These are phyloP conservation scores for Fratercula arctica DNA, from an alignment of 2,797 vertebrate species.

Conservation along the genomic window DNA sequence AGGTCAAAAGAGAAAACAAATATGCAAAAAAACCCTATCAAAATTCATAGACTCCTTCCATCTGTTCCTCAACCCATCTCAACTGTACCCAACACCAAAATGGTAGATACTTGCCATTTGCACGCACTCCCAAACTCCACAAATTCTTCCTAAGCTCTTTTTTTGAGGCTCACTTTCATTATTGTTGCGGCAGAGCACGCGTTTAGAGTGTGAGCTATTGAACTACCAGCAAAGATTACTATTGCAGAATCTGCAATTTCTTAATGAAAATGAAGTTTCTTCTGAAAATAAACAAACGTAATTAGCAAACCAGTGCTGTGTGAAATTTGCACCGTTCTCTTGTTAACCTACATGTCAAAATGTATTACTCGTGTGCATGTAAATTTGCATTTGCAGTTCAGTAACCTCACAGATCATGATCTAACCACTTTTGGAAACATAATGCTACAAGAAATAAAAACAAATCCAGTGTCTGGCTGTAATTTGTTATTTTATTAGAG, in stretches of 20 bases:
- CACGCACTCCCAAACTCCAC: not conserved
- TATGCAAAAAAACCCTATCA: not conserved
- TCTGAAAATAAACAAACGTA: constrained; percentile 64
- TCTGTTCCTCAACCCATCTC: not conserved
- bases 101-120: not conserved
- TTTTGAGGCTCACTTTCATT: not conserved
- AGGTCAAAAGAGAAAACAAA: constrained; percentile 1
- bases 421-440: constrained; percentile 43
- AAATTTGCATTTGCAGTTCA: constrained; percentile 54
- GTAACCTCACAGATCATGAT: constrained; percentile 51
- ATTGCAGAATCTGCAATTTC: constrained; percentile 67
- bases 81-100: not conserved
- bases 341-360: constrained; percentile 70
- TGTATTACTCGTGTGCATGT: constrained; percentile 42
- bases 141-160: not conserved
- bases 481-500: constrained; percentile 42
- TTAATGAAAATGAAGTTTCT: constrained; percentile 70
- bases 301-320: constrained; percentile 61
- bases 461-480: not conserved
- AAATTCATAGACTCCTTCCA: not conserved
- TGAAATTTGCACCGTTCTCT: constrained; percentile 65
- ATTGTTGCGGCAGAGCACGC: not conserved
- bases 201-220: constrained; percentile 11
- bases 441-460: constrained; percentile 44
- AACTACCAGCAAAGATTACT: constrained; percentile 41